phyloP scores from a whole-genome alignment of 2,797 vertebrate species.

The Hydrophis major region DNA sequence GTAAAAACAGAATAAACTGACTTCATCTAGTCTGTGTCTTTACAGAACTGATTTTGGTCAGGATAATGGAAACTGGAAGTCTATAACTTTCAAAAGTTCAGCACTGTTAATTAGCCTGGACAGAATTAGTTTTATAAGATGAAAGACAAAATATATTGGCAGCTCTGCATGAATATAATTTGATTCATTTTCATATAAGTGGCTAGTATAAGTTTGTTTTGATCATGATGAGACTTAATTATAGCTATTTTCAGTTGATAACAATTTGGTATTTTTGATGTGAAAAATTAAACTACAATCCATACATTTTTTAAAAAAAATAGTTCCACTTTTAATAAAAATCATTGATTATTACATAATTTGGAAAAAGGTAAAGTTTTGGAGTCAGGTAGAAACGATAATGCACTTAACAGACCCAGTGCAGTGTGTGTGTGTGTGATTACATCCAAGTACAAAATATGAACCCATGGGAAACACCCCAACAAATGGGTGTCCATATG shows the following conservation, averaged over 20 bases:
- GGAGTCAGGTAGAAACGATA: neutral
- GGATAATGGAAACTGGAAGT: neutral
- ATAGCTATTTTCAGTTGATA: neutral
- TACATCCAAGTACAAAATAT: neutral
- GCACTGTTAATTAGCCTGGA: neutral
- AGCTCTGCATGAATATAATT: neutral
- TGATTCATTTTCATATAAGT: neutral
- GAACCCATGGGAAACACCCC: neutral
- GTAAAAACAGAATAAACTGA: neutral
- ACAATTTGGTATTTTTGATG: neutral
- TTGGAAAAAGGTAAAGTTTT: neutral
- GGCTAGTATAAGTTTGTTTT: neutral
- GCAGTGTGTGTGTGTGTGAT: neutral
- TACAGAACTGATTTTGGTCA: neutral
- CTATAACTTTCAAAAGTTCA: neutral
- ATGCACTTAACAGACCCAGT: neutral
- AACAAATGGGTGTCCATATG: neutral
- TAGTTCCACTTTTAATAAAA: neutral
- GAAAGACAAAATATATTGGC: neutral
- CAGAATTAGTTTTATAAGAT: neutral
- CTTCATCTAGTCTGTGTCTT: neutral
- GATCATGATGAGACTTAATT: neutral
- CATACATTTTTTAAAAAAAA: neutral
- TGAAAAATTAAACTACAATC: neutral
- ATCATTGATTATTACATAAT: neutral